Evolutionary conservation across 2,113 vertebrate species (phyloP).

Genomic region (Camelus dromedarius): DNA sequence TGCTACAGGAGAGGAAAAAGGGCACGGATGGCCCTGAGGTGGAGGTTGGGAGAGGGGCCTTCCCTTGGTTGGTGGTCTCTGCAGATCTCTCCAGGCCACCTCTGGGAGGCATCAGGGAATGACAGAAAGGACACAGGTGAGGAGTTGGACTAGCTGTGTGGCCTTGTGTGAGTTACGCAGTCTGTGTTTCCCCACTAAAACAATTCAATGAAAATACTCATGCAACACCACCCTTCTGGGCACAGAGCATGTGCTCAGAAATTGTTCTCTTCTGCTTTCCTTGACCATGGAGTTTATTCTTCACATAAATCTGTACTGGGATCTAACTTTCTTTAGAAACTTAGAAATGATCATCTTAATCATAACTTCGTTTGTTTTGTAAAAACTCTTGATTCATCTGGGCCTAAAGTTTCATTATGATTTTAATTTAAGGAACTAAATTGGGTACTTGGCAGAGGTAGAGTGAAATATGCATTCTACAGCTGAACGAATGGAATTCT

Average conservation of each 20-base stretch:
- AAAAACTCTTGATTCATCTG: conserved; percentile 67
- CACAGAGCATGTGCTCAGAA: neutral
- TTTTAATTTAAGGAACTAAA: conserved; percentile 81
- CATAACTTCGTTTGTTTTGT: conserved; percentile 77
- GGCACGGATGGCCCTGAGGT: too few relatives aligned
- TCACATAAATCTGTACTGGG: neutral
- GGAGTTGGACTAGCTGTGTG: neutral
- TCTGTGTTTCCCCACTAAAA: neutral
- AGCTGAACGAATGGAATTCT: conserved; percentile 24
- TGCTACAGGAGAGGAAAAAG: neutral
- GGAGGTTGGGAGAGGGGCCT: neutral
- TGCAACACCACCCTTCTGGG: neutral
- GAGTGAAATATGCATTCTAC: conserved; percentile 61
- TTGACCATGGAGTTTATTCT: conserved; percentile 36
- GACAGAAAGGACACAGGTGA: neutral
- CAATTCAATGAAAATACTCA: neutral
- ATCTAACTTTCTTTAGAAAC: conserved; percentile 47
- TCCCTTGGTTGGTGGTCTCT: neutral
- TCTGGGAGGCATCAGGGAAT: neutral
- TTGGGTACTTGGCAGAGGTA: conserved; percentile 68
- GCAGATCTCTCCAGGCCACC: neutral
- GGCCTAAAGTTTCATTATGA: conserved; percentile 76
- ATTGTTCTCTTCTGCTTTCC: neutral
- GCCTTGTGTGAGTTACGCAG: neutral
- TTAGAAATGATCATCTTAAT: conserved; percentile 81